A percentile compares a stretch with the other conserved stretches of the same genome.
Evolutionary conservation across 2,888 invertebrate genomes (phyloP).

Genomic region (Noctua pronuba): DNA sequence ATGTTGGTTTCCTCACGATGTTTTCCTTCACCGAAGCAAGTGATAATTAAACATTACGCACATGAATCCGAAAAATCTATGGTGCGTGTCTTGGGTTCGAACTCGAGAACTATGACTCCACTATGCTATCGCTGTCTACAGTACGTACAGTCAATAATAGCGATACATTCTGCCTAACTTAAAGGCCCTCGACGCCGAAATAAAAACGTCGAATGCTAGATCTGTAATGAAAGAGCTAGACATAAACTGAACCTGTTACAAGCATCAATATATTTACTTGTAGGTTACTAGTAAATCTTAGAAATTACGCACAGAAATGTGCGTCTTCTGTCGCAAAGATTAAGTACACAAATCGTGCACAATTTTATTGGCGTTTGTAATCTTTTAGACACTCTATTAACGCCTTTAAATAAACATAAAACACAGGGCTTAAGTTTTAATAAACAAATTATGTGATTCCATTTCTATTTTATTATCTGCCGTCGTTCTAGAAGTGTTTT

Average conservation of each 20-base stretch:
- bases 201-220: not conserved
- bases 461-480: not conserved
- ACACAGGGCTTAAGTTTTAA: not conserved
- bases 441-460: not conserved
- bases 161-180: not conserved
- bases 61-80: too few relatives aligned
- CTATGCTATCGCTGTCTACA: too few relatives aligned
- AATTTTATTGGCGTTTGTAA: constrained; percentile 36
- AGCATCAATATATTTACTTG: constrained; percentile 4
- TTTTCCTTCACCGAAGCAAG: too few relatives aligned
- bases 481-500: constrained; percentile 3
- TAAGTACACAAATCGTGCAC: constrained; percentile 18
- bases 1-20: too few relatives aligned
- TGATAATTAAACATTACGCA: too few relatives aligned
- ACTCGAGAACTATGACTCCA: too few relatives aligned
- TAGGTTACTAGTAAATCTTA: not conserved
- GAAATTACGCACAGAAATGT: not conserved
- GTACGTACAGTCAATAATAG: not conserved
- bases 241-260: constrained; percentile 24
- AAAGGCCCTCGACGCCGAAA: not conserved
- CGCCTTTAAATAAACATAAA: constrained; percentile 13
- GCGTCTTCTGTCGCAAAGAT: constrained; percentile 26
- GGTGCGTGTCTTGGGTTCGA: too few relatives aligned
- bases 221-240: constrained; percentile 7
- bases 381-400: constrained; percentile 1